Evolutionary conservation across 2,113 vertebrate genomes (phyloP).

Genomic region (Cercocebus atys): DNA sequence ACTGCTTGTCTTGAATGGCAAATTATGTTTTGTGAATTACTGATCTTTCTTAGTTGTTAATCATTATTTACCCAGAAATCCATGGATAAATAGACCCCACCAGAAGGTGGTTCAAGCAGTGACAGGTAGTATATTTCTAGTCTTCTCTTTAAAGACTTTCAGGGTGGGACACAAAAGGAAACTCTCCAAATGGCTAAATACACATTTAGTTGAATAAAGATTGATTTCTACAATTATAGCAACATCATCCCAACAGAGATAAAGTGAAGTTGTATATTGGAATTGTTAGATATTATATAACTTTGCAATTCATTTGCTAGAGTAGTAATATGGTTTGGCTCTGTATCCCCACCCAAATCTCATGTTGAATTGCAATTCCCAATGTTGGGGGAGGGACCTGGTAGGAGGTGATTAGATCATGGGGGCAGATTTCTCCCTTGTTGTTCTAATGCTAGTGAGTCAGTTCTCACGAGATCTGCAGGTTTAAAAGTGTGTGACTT

Average conservation of each 20-base stretch:
- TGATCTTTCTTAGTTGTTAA: conserved; percentile 38
- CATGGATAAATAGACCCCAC: neutral
- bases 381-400: no score
- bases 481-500: no score
- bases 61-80: conserved; percentile 39
- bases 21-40: conserved; percentile 12
- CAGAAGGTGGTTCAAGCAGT: neutral
- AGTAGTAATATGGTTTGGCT: neutral
- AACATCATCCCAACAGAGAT: neutral
- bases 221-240: neutral
- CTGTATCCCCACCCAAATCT: no score
- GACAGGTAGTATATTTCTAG: neutral
- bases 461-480: no score
- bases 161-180: neutral
- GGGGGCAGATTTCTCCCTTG: no score
- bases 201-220: neutral
- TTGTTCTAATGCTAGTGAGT: no score
- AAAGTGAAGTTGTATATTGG: neutral
- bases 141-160: conserved; percentile 1
- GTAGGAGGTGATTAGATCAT: no score
- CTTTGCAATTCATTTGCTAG: neutral
- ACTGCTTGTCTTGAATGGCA: neutral
- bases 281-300: neutral
- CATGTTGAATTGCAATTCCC: no score
- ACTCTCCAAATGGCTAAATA: neutral